These are phyloP conservation scores for Pangasius djambal DNA, from an alignment of 2,797 vertebrate species.

Conservation along the genomic window DNA sequence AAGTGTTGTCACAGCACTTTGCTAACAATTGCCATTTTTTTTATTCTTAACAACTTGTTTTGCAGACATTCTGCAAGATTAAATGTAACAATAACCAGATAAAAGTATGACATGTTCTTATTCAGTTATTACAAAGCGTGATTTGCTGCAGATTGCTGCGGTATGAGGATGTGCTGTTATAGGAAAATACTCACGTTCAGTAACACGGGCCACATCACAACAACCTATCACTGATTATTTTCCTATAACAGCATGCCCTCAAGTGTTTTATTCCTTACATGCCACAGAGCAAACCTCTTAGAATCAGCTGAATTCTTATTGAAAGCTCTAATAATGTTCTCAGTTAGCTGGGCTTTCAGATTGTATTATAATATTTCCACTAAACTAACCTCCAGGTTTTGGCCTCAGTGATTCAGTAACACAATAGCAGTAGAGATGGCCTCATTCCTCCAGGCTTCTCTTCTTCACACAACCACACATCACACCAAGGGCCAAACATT, in stretches of 20 bases:
- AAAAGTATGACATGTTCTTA: background rate
- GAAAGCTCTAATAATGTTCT: background rate
- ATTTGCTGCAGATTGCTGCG: background rate
- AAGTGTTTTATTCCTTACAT: background rate
- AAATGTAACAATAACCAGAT: background rate
- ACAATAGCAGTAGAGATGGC: slow-evolving; percentile 18
- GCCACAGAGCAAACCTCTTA: background rate
- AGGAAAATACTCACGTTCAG: background rate
- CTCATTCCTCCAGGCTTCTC: slow-evolving; percentile 39
- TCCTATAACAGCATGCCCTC: background rate
- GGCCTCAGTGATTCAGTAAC: background rate
- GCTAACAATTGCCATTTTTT: background rate
- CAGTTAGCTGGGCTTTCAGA: too few relatives aligned
- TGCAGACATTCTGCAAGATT: background rate
- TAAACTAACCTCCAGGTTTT: background rate
- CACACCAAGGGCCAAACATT: slow-evolving; percentile 48
- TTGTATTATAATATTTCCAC: background rate
- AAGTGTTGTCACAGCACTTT: background rate
- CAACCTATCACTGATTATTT: background rate
- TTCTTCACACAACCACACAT: slow-evolving; percentile 47
- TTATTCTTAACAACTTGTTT: background rate
- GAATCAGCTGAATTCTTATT: background rate
- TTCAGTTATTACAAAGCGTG: background rate
- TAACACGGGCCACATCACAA: background rate
- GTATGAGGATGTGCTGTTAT: background rate